Conservation (phyloP, 2,797 vertebrate species). For the Clarias pachynema region DNA sequence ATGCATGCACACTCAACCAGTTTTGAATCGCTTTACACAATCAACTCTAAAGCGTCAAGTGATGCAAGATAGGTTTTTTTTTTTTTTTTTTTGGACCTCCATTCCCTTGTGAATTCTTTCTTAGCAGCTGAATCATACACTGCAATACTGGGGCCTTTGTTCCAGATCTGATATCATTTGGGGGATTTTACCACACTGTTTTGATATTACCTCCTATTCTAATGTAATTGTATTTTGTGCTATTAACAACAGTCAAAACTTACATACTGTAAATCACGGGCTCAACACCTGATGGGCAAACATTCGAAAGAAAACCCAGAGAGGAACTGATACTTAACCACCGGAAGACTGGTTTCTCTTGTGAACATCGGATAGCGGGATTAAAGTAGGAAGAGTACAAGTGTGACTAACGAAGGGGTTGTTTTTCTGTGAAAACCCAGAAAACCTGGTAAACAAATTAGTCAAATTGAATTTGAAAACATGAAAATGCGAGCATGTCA, state of each 20-base stretch:
- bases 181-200: background rate
- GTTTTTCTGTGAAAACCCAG: background rate
- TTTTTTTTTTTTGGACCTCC: background rate
- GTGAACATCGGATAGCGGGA: background rate
- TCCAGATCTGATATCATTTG: background rate
- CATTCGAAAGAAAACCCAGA: background rate
- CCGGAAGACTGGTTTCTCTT: background rate
- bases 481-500: background rate
- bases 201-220: background rate
- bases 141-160: background rate
- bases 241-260: background rate
- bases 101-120: background rate
- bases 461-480: background rate
- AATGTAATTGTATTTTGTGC: background rate
- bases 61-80: background rate
- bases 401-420: background rate
- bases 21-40: background rate
- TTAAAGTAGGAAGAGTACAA: slow-evolving; percentile 1
- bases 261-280: background rate
- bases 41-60: background rate
- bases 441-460: background rate
- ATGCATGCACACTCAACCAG: background rate
- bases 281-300: background rate
- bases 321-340: background rate
- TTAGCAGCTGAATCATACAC: background rate